Evolutionary conservation across 2,797 vertebrate species (phyloP), one percentile per base, ranked within the genome.

Genomic region (Pygocentrus nattereri): DNA sequence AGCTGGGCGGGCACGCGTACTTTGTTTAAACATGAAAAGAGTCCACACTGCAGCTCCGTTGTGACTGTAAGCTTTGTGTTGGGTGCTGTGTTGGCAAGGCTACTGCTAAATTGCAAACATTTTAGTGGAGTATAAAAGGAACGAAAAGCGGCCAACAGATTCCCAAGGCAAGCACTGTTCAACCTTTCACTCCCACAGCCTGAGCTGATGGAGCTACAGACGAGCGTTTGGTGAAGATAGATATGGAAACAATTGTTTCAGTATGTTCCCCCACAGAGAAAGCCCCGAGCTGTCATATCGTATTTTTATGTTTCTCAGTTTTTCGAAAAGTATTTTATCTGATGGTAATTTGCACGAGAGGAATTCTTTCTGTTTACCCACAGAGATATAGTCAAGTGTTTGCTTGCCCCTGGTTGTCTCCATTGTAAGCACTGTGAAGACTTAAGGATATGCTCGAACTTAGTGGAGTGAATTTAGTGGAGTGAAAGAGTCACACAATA

Each of bases 51-150:
- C 34, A 38, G 30, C 50, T 73, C 31, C n/a, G 21, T 25, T 73
- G 50, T 67, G 75, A 82, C 75, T 78, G 75, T 74, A 78, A 67
- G 50, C 49, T 67, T 73, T 82, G 81, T 74, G 59, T 74, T 82
- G 76, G 62, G 30, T 83, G 38, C 30, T 49, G 16, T 77, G 21
- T 50, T 58, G 67, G 64, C 62, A 78, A 69, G 70, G 16, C 52
- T 79, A 49, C 41, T 59, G 34, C 61, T 67, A 23, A 64, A 54
- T 34, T 79, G 76, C 50, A 25, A 27, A 54, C 79, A 68, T 58
- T 65, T 72, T 54, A 71, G 74, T n/a, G 31, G 16, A n/a, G 41
- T 61, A 64, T 69, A 68, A 78, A 78, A 78, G 47, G 23, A 50
- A 58, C 10, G 41, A 58, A 70, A 65, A 49, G 41, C 31, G 70